Evolutionary conservation across 2,888 invertebrate genomes (phyloP).

Genomic region (Phengaris arion): DNA sequence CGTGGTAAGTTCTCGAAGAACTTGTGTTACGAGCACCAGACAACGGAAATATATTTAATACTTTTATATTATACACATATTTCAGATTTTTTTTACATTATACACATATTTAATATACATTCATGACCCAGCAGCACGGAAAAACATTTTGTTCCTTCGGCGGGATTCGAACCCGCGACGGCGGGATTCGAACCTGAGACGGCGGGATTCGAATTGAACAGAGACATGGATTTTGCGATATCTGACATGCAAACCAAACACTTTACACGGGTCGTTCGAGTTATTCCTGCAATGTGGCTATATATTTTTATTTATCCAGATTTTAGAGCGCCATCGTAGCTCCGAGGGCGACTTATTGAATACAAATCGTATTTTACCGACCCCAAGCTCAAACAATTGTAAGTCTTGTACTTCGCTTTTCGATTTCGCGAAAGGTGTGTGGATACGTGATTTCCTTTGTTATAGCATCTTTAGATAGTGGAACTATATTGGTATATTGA

Average conservation of each 20-base stretch:
- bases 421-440: constrained; percentile 35
- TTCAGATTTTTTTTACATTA: too few species aligned
- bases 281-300: constrained; percentile 9
- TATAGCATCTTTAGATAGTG: constrained; percentile 29
- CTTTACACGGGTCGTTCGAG: neutral
- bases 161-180: too few species aligned
- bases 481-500: constrained; percentile 9
- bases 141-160: too few species aligned
- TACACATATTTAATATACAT: too few species aligned
- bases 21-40: too few species aligned
- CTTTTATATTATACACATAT: too few species aligned
- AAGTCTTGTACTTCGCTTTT: constrained; percentile 32
- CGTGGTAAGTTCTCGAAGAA: too few species aligned
- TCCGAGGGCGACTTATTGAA: constrained; percentile 58
- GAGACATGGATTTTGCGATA: neutral
- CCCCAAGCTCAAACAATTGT: constrained; percentile 42
- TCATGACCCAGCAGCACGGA: too few species aligned
- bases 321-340: neutral
- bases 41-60: too few species aligned
- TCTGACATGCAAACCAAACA: neutral
- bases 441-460: constrained; percentile 38
- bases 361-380: constrained; percentile 72
- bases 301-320: constrained; percentile 24
- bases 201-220: too few species aligned
- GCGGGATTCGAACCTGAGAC: too few species aligned